phyloP scores from a whole-genome alignment of 2,113 vertebrate genomes.

The Phylloscopus trochilus region DNA sequence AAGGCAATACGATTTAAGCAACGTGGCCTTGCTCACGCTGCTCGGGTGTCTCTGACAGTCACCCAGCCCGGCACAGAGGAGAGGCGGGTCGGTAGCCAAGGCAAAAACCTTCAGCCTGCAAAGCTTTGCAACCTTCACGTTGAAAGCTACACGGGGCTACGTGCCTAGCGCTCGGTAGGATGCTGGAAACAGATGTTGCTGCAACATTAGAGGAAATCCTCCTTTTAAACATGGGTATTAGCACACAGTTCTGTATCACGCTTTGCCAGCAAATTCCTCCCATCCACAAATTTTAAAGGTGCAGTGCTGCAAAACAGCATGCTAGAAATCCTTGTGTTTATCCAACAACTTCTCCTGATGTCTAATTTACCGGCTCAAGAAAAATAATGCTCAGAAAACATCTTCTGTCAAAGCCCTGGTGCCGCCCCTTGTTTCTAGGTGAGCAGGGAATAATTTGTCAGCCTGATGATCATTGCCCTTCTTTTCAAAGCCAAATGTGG shows the following conservation, averaged over 20 bases:
- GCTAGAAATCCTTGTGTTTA: not conserved
- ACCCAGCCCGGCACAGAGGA: not conserved
- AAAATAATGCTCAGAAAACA: not conserved
- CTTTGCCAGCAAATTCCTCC: conserved; percentile 50
- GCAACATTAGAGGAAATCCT: conserved; percentile 39
- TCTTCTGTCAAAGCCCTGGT: not conserved
- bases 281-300: conserved; percentile 37
- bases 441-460: not conserved
- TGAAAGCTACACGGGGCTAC: not conserved
- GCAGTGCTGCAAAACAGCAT: not conserved
- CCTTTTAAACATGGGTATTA: conserved; percentile 28
- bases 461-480: not conserved
- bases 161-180: not conserved
- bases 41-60: not conserved
- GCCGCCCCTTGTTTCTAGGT: not conserved
- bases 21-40: not conserved
- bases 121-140: not conserved
- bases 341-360: not conserved
- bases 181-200: conserved; percentile 40
- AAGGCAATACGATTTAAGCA: not conserved
- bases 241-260: not conserved
- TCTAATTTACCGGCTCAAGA: not conserved
- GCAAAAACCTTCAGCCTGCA: not conserved
- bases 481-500: not conserved
- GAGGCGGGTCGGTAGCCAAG: not conserved